These are phyloP conservation scores for Meleagris gallopavo DNA, from an alignment of 2,113 vertebrate species.

Conservation along the genomic window DNA sequence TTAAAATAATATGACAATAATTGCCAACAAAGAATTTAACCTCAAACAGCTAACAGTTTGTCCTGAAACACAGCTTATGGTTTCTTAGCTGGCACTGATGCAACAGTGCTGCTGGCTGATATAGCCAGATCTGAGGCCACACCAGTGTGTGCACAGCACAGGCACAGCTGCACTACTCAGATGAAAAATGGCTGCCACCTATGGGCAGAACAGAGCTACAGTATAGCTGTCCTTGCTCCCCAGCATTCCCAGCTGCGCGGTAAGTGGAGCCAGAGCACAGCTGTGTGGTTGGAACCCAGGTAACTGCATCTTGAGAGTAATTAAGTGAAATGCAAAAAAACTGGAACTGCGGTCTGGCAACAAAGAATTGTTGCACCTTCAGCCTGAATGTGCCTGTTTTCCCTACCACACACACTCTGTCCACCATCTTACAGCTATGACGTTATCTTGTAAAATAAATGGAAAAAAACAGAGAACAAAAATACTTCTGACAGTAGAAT, in stretches of 20 bases:
- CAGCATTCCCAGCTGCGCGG: too few species aligned
- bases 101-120: fast-evolving
- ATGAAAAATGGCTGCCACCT: too few species aligned
- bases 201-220: too few species aligned
- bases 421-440: background rate
- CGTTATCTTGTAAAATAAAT: fast-evolving
- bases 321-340: background rate
- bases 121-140: background rate
- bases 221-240: too few species aligned
- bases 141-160: too few species aligned
- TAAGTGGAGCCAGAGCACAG: background rate
- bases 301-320: background rate
- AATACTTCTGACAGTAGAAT: background rate
- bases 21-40: background rate
- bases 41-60: background rate
- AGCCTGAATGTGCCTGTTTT: background rate
- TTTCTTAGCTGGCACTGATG: background rate
- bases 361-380: background rate
- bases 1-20: too few species aligned
- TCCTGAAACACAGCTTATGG: background rate
- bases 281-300: background rate
- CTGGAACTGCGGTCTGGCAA: background rate
- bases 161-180: too few species aligned
- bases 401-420: background rate
- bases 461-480: background rate